These are phyloP conservation scores for Pseudopodoces humilis DNA, from an alignment of 2,113 vertebrate species.

Conservation along the genomic window DNA sequence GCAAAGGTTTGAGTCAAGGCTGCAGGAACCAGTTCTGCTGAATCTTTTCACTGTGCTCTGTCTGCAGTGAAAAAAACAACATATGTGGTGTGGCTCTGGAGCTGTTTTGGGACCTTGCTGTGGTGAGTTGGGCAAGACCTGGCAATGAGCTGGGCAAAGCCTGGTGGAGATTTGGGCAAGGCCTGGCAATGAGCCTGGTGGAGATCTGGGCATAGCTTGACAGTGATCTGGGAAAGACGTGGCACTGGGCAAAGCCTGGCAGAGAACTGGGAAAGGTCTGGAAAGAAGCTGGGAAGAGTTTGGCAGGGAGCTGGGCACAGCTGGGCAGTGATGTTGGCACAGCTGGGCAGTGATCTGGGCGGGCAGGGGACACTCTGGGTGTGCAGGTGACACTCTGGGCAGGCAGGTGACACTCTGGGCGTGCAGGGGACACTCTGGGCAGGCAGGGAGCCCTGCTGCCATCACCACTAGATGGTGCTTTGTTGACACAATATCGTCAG, in stretches of 20 bases:
- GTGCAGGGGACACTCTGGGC: no score
- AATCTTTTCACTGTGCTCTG: neutral
- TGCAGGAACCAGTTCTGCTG: neutral
- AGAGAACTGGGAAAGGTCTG: neutral
- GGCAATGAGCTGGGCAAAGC: neutral
- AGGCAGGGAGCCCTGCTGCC: neutral
- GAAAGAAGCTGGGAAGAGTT: neutral
- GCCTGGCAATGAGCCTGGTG: neutral
- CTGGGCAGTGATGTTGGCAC: neutral
- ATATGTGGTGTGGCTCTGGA: rapidly evolving
- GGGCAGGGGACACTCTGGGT: no score
- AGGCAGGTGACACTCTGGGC: no score
- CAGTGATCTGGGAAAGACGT: neutral
- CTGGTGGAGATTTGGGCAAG: neutral
- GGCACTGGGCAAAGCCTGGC: no score
- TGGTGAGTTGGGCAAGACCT: neutral
- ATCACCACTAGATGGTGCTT: constrained; percentile 64
- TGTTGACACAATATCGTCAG: neutral
- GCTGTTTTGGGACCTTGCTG: rapidly evolving
- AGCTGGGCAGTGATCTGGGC: neutral
- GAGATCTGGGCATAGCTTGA: neutral
- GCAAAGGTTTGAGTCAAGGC: neutral
- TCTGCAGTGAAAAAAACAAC: neutral
- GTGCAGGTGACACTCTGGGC: no score
- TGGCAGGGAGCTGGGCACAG: neutral